Base-by-base conservation (phyloP, 2,113 vertebrate species). In the Upupa epops region DNA sequence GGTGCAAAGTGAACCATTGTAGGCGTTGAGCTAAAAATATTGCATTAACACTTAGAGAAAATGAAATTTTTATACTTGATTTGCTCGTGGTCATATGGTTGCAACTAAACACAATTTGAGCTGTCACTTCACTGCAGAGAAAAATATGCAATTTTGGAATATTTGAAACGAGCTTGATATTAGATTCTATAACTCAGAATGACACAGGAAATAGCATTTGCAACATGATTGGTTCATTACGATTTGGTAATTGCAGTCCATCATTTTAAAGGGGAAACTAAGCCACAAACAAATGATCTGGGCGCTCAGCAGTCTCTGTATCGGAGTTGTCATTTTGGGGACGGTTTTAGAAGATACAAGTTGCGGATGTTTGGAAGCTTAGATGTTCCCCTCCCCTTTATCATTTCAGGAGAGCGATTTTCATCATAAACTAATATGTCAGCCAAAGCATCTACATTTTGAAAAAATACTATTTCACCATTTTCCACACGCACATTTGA, bases 401-500 rank as follows among this genome's bases (percentile, higher is more conserved):
- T 96, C 86, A 96, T 96, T 97, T 97, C 96, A 96, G 94, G 92
- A 94, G 96, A 97, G 92, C 84, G 88, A 97, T 97, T 97, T 97
- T 97, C 84, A 79, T 94, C 97, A 96, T 96, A 98, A 98, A 98
- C 97, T 96, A 98, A 96, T 96, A 96, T 96, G 97, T 97, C 97
- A 98, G 96, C 97, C 97, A 96, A 95, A 97, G 96, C 97, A 98
- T 97, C 97, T 97, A 96, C 96, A 94, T 97, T 96, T 92, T 0
- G 90, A 97, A 97, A 95, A 97, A 96, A 95, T 51, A 96, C 96
- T 96, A 97, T 97, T 97, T 97, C 96, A 95, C 54, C 83, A 96
- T 97, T 98, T 97, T 97, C 96, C 97, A 97, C 97, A 95, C 93
- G 96, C 96, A 96, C 97, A 94, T 96, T 96, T 97, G 97, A 97